These are phyloP conservation scores for Cataglyphis hispanica DNA, from an alignment of 1,140 invertebrate species.

Conservation along the genomic window DNA sequence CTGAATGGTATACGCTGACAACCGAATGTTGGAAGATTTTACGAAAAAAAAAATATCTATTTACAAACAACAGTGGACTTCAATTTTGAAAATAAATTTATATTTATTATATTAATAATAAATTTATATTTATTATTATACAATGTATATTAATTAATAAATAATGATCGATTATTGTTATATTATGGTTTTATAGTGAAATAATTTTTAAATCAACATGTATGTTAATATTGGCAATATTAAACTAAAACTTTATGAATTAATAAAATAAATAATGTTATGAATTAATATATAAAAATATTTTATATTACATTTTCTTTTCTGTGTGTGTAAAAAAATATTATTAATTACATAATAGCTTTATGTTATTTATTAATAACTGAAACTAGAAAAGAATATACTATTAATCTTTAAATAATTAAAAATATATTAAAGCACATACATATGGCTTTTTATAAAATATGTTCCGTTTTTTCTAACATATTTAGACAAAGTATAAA, in stretches of 20 bases:
- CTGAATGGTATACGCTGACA: not conserved
- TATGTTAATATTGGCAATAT: not conserved
- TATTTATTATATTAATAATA: too few species aligned
- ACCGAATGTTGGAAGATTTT: not conserved
- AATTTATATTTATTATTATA: too few species aligned
- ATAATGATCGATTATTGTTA: not conserved
- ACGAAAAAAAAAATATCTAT: not conserved
- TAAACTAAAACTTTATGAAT: not conserved
- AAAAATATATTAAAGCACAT: not conserved
- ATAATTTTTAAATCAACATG: not conserved
- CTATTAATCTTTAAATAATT: not conserved
- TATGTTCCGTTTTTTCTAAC: not conserved
- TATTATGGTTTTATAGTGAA: not conserved
- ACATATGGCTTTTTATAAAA: not conserved
- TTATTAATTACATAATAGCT: too few species aligned
- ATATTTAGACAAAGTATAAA: conserved; percentile 22
- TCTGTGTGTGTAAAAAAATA: too few species aligned
- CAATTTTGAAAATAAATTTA: not conserved
- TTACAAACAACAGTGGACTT: not conserved
- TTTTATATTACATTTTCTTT: too few species aligned
- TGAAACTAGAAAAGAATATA: not conserved
- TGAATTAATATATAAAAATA: not conserved
- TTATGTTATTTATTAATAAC: not conserved
- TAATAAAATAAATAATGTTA: not conserved
- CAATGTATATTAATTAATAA: not conserved